Conservation (phyloP, 2,797 vertebrate genomes). For the Acipenser ruthenus region DNA sequence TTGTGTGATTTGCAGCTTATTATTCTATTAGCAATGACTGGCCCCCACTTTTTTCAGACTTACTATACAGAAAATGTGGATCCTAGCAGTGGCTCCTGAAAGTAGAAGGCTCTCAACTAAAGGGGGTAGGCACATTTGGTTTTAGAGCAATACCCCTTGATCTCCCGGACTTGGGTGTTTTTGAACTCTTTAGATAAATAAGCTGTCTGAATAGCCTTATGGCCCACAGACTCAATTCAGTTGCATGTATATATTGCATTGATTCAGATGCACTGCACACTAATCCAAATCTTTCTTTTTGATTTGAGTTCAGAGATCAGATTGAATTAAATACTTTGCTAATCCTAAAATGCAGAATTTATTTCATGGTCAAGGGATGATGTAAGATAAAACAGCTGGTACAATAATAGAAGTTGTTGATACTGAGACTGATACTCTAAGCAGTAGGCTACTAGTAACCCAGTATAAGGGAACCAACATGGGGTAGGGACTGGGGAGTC, state of each 20-base stretch:
- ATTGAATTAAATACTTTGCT: conserved; percentile 1
- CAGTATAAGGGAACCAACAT: not conserved
- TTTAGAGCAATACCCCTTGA: too few species aligned
- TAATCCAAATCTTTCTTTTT: not conserved
- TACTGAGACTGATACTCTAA: too few species aligned
- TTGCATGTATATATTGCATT: not conserved
- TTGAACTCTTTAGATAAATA: not conserved
- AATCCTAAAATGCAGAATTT: not conserved
- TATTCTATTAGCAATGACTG: too few species aligned
- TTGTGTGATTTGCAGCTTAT: too few species aligned
- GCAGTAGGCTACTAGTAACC: not conserved
- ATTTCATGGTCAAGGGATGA: not conserved
- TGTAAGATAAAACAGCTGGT: not conserved
- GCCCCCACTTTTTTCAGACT: too few species aligned
- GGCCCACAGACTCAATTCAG: not conserved
- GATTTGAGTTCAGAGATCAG: not conserved
- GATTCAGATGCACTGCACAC: not conserved
- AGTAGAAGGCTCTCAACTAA: too few species aligned
- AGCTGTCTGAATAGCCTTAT: not conserved
- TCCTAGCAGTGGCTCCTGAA: too few species aligned
- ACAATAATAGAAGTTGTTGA: too few species aligned
- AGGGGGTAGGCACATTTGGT: too few species aligned
- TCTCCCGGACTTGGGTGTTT: not conserved
- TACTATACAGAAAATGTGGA: too few species aligned
- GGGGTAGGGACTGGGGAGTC: not conserved